A percentile compares a stretch with the other conserved stretches of the same genome.
Conservation (phyloP, 2,888 invertebrate species). For the Dicranocentrus wangi region DNA sequence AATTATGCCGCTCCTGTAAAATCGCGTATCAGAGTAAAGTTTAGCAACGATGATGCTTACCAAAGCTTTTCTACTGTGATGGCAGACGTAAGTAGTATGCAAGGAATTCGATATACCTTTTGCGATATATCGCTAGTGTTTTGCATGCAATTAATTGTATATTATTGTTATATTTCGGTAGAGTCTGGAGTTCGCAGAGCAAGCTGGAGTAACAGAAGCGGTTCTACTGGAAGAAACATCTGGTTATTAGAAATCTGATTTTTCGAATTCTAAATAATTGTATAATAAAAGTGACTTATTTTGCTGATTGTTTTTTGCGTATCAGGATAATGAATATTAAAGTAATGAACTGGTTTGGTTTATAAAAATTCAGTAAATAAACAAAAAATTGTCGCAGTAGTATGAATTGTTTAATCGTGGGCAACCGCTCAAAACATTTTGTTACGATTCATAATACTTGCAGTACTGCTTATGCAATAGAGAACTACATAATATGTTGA, state of each 20-base stretch:
- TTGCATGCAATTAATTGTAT: too few species aligned
- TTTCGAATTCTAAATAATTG: too few species aligned
- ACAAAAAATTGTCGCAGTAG: too few species aligned
- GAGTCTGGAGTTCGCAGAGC: constrained; percentile 66
- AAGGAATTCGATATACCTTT: background rate
- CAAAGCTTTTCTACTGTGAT: constrained; percentile 62
- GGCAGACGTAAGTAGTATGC: constrained; percentile 65
- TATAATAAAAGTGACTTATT: too few species aligned
- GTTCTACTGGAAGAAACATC: constrained; percentile 40
- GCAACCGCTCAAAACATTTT: too few species aligned
- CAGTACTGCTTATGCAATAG: too few species aligned
- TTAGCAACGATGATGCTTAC: constrained; percentile 64
- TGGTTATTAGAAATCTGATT: constrained; percentile 41
- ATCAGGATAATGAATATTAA: too few species aligned
- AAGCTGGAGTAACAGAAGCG: constrained; percentile 65
- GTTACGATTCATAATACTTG: too few species aligned
- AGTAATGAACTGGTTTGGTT: background rate
- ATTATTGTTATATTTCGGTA: constrained; percentile 6
- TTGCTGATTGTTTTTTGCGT: too few species aligned
- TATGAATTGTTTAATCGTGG: too few species aligned
- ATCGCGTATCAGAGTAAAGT: constrained; percentile 55
- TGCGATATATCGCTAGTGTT: background rate
- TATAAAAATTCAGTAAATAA: too few species aligned
- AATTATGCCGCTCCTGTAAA: constrained; percentile 42
- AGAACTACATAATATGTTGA: too few species aligned